Conservation (phyloP, 2,113 vertebrate species). For the Porphyrio hochstetteri region DNA sequence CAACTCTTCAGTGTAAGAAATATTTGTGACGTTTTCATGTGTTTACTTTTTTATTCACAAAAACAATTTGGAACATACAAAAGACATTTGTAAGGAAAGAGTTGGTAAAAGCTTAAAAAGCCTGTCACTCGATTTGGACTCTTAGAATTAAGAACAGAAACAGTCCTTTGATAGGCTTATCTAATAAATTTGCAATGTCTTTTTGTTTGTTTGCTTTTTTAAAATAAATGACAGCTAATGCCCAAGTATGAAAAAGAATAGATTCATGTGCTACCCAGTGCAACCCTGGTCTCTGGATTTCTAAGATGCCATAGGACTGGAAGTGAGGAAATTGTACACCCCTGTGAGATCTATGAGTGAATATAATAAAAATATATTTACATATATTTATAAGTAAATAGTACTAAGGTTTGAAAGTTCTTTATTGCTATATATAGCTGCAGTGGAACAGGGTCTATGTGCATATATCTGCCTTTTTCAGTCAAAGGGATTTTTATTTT, state of each 20-base stretch:
- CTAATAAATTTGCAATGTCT: not conserved
- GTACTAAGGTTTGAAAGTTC: not conserved
- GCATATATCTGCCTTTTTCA: not conserved
- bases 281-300: not conserved
- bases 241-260: not conserved
- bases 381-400: not conserved
- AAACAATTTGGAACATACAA: not conserved
- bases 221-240: not conserved
- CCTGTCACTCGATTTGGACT: not conserved
- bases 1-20: not conserved
- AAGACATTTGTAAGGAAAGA: not conserved
- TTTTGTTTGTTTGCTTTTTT: not conserved
- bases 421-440: not conserved
- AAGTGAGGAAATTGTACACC: not conserved
- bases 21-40: not conserved
- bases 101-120: not conserved
- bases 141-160: not conserved
- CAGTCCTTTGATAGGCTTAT: not conserved
- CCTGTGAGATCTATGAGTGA: not conserved
- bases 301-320: not conserved
- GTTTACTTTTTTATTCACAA: not conserved
- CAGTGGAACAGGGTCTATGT: rapidly evolving
- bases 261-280: not conserved
- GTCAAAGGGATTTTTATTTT: not conserved
- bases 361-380: not conserved